Evolutionary conservation across 2,888 invertebrate species (phyloP), one percentile per base, ranked within the genome.

Genomic region (Petrolisthes cinctipes): DNA sequence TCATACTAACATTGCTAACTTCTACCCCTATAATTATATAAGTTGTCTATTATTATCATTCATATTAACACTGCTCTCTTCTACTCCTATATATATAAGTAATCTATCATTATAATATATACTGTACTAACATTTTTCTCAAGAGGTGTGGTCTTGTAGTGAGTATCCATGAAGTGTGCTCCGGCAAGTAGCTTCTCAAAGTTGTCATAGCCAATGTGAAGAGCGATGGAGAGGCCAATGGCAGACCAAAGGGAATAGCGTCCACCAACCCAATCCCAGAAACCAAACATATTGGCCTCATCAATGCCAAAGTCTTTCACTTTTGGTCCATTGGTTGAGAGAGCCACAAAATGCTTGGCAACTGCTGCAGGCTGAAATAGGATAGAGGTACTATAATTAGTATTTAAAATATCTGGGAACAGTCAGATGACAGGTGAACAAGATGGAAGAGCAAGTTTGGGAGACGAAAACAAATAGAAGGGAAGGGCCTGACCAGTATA

Each of bases 201-300:
- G 94, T 99, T 98, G 85, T 98, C 97, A 93, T 95, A 98, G 90
- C 99, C 99, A 93, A 99, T 95, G 92, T 97, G 95, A 71, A 99
- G 94, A 5, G 97, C 97, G 93, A 99, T 99, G 4, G 99, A 98
- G 37, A 99, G 94, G 68, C 99, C 99, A 93, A 99, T 99, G 4
- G 99, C 99, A 0, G 99, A 99, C 99, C 99, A 99, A 11, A 99
- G 94, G 0, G 99, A 99, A 92, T 95, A 97, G 92, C 99, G 96
- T 91, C 99, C 99, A 66, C 99, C 99, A 78, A 99, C 99, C 99
- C 99, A 99, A 94, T 99, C 99, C 99, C 99, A 99, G 93, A 99
- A 99, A 51, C 97, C 99, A 94, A 99, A 99, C 98, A 99, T 99
- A 93, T 99, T 99, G 91, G 96, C 96, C 91, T 97, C 95, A 93